Evolutionary conservation across 2,113 vertebrate species (phyloP).

Genomic region (Brachyistius frenatus): DNA sequence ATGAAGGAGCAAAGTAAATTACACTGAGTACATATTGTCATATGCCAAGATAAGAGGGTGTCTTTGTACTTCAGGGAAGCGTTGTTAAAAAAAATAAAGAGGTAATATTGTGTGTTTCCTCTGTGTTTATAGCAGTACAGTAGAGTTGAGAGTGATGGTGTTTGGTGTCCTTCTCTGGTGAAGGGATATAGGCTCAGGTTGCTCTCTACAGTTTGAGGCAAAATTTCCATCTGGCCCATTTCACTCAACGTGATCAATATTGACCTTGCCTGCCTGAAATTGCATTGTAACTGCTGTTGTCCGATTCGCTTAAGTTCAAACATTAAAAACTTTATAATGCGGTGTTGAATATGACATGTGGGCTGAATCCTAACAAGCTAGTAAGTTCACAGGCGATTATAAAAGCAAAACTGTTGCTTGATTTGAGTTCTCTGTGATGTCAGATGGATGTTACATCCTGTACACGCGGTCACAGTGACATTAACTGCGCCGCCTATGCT

Average conservation of each 20-base stretch:
- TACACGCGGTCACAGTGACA: background rate
- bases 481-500: constrained; percentile 29
- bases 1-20: background rate
- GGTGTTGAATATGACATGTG: background rate
- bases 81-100: background rate
- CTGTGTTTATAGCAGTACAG: constrained; percentile 43
- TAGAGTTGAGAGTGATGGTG: constrained; percentile 65
- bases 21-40: background rate
- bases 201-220: constrained; percentile 71
- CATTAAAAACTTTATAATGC: background rate
- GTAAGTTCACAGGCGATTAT: background rate
- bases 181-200: constrained; percentile 72
- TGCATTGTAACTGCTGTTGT: background rate
- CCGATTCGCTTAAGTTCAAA: background rate
- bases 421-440: background rate
- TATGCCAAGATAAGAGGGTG: background rate
- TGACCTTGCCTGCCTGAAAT: background rate
- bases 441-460: background rate
- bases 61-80: background rate
- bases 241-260: constrained; percentile 44
- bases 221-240: constrained; percentile 77
- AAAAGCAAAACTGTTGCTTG: background rate
- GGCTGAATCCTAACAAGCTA: background rate
- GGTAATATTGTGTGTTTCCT: background rate
- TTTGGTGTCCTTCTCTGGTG: constrained; percentile 79